These are phyloP conservation scores for Lepidocolaptes lacrymiger DNA, from an alignment of 2,797 vertebrate species.

Conservation along the genomic window DNA sequence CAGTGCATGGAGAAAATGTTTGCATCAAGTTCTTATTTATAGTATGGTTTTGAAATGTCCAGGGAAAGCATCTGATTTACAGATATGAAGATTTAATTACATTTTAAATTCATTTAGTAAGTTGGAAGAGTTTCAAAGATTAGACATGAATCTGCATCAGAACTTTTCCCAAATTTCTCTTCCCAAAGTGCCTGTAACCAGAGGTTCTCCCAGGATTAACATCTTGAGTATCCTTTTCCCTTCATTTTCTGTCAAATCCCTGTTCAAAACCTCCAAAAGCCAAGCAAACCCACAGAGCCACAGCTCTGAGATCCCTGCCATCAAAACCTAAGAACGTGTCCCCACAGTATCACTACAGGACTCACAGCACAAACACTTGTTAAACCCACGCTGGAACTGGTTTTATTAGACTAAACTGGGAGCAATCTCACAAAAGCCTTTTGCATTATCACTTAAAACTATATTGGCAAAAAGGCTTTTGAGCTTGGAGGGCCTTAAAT, in stretches of 20 bases:
- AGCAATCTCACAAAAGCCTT: slow-evolving; percentile 29
- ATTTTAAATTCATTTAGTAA: not conserved
- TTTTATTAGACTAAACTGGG: slow-evolving; percentile 31
- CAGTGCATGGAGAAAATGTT: not conserved
- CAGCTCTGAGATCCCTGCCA: not conserved
- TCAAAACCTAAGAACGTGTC: not conserved
- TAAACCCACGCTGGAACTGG: not conserved
- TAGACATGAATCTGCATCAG: not conserved
- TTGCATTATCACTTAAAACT: slow-evolving; percentile 26
- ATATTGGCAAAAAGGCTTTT: slow-evolving; percentile 18
- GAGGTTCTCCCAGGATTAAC: not conserved
- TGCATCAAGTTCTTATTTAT: not conserved
- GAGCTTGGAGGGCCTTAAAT: slow-evolving; percentile 6
- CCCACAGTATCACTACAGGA: not conserved
- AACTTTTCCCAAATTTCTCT: not conserved
- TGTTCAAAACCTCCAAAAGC: not conserved
- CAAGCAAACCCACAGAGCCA: not conserved
- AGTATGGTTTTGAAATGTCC: not conserved
- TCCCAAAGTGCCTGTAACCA: not conserved
- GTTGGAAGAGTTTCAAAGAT: not conserved
- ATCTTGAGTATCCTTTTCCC: not conserved
- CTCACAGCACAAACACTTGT: not conserved
- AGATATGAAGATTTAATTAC: slow-evolving; percentile 5
- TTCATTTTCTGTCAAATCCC: not conserved
- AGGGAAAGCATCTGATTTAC: not conserved